Base-by-base conservation (phyloP, 2,888 invertebrate genomes). In the Bombylius discolor region DNA sequence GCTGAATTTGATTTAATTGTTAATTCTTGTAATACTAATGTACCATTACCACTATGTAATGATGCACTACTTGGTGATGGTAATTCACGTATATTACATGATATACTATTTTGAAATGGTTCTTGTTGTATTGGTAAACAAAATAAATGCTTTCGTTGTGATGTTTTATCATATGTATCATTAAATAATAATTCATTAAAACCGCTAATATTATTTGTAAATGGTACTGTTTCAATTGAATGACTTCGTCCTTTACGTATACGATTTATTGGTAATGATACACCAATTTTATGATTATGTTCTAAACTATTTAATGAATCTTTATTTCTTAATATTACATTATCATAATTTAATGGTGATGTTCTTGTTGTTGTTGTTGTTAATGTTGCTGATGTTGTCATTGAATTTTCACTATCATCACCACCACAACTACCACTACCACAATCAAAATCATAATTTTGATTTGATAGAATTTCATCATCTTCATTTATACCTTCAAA, bases 11-110 rank as follows among this genome's bases (percentile, higher is more conserved):
- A 74, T 61, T 74, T 74, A 49, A 71, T 71, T 50, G 70, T 70
- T 57, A 73, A 65, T 61, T 74, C 73, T 63, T 72, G 72, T 62
- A 67, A 68, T 12, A 59, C 45, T 34, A 70, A 63, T 58, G 69
- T 70, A 53, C 70, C 70, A 59, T 69, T 65, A 23, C 70, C 71
- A 63, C 73, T 74, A 64, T 73, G 72, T 62, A 74, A 59, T 4
- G 74, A 74, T 39, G 73, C 73, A 61, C 72, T 74, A 62, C 73
- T 73, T 45, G 73, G 73, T 47, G 74, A 74, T 14, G 73, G 74
- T 59, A 73, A 62, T 59, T 74, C 74, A 56, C 69, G 67, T 55
- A 72, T 71, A 58, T 73, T 68, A 57, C 70, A 64, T 52, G 70
- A 64, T 23, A 8, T 39, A 34, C 47, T 9, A 48, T 51, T 56